phyloP scores from a whole-genome alignment of 1,140 invertebrate genomes.

The Zophobas atratus region DNA sequence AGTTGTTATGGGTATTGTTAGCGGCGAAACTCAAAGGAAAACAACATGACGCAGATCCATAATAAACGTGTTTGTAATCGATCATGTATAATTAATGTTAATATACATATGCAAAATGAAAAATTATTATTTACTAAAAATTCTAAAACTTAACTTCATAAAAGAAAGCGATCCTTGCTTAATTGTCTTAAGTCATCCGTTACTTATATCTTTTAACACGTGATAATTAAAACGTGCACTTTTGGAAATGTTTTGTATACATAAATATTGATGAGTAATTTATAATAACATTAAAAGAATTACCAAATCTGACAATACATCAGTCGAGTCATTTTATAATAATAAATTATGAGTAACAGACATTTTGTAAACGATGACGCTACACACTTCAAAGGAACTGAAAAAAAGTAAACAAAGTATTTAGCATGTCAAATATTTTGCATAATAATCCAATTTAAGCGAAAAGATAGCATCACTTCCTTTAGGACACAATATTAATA shows the following conservation, averaged over 20 bases:
- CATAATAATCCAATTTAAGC: background rate
- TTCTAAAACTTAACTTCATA: too few species aligned
- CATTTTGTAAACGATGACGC: constrained; percentile 5
- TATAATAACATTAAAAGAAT: constrained; percentile 11
- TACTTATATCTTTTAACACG: too few species aligned
- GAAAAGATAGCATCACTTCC: too few species aligned
- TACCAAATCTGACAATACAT: constrained; percentile 12
- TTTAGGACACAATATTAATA: too few species aligned
- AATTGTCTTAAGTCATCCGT: too few species aligned
- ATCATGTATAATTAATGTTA: too few species aligned
- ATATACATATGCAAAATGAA: too few species aligned
- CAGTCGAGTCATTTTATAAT: constrained; percentile 23
- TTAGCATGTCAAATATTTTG: background rate
- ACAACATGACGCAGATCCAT: too few species aligned
- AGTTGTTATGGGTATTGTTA: constrained; percentile 10
- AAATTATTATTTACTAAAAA: too few species aligned
- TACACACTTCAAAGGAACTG: constrained; percentile 1
- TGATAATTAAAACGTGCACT: background rate
- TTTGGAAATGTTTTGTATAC: background rate
- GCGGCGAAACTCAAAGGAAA: constrained; percentile 22
- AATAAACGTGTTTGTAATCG: too few species aligned
- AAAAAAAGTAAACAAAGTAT: constrained; percentile 19
- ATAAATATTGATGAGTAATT: constrained; percentile 25
- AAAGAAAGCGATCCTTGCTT: too few species aligned
- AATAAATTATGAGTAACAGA: constrained; percentile 30